A percentile compares a stretch with the other conserved stretches of the same genome.
These are phyloP conservation scores for Nymphalis c-album DNA, from an alignment of 2,888 invertebrate species.

Conservation along the genomic window DNA sequence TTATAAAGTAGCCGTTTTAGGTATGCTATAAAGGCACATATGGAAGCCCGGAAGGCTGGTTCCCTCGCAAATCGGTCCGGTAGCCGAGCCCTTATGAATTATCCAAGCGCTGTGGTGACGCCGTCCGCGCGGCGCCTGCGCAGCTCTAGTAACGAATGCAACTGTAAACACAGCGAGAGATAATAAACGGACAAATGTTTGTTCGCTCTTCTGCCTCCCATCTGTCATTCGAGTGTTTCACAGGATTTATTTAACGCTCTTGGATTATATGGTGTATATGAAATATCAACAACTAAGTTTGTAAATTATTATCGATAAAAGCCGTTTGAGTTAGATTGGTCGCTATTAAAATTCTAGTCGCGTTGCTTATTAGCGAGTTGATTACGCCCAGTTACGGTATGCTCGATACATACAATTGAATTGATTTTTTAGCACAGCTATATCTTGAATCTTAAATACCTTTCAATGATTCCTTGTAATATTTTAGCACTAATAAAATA, in stretches of 20 bases:
- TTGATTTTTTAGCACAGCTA: slow-evolving; percentile 12
- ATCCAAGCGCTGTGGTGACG: slow-evolving; percentile 65
- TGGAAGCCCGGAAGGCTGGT: slow-evolving; percentile 60
- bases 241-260: not conserved
- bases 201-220: slow-evolving; percentile 14
- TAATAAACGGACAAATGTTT: slow-evolving; percentile 50
- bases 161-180: slow-evolving; percentile 62
- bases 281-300: not conserved
- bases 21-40: slow-evolving; percentile 49
- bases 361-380: slow-evolving; percentile 35
- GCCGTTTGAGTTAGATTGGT: slow-evolving; percentile 7
- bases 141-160: slow-evolving; percentile 48
- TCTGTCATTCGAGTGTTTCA: slow-evolving; percentile 9
- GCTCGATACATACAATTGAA: slow-evolving; percentile 20
- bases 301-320: slow-evolving; percentile 8
- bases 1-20: slow-evolving; percentile 56
- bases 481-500: not conserved
- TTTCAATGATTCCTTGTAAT: not conserved
- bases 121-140: slow-evolving; percentile 65
- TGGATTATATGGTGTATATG: not conserved
- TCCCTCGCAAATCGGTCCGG: slow-evolving; percentile 49
- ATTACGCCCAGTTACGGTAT: slow-evolving; percentile 34
- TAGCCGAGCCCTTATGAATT: slow-evolving; percentile 69
- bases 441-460: slow-evolving; percentile 9
- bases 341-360: slow-evolving; percentile 30